These are phyloP conservation scores for Gymnobelideus leadbeateri DNA, from an alignment of 2,113 vertebrate species.

Conservation along the genomic window DNA sequence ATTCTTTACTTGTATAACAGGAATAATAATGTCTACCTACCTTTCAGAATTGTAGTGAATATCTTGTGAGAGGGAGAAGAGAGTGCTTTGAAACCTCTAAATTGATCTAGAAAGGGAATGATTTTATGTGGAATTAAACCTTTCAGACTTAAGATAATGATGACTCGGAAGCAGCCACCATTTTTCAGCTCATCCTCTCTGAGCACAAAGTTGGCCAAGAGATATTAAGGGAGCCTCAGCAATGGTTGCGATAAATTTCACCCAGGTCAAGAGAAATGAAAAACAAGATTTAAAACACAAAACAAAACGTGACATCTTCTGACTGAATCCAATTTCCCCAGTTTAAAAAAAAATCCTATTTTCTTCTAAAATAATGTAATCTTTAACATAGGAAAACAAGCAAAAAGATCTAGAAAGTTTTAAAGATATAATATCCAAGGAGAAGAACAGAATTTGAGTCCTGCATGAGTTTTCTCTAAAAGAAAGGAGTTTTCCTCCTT, in stretches of 20 bases:
- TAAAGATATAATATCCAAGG: constrained; percentile 36
- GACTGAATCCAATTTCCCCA: not conserved
- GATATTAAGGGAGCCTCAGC: not conserved
- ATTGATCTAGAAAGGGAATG: not conserved
- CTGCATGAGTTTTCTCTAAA: constrained; percentile 46
- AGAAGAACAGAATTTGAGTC: constrained; percentile 21
- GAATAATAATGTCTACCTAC: not conserved
- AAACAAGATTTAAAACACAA: constrained; percentile 7
- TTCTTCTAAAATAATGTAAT: not conserved
- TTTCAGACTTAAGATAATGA: constrained; percentile 20
- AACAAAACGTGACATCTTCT: not conserved
- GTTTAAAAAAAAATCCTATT: not conserved
- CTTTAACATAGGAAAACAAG: not conserved
- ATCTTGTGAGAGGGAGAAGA: not conserved
- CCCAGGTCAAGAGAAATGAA: not conserved
- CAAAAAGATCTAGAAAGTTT: not conserved
- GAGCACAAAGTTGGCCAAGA: not conserved
- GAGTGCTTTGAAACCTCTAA: not conserved
- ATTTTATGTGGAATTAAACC: not conserved
- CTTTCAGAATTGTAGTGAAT: not conserved
- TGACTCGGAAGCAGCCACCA: not conserved
- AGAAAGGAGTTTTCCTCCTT: constrained; percentile 1
- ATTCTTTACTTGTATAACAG: not conserved
- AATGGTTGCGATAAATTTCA: not conserved
- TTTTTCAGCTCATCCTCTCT: constrained; percentile 4